Evolutionary conservation across 2,888 invertebrate genomes (phyloP), one percentile per base, ranked within the genome.

Genomic region (Polia nebulosa): DNA sequence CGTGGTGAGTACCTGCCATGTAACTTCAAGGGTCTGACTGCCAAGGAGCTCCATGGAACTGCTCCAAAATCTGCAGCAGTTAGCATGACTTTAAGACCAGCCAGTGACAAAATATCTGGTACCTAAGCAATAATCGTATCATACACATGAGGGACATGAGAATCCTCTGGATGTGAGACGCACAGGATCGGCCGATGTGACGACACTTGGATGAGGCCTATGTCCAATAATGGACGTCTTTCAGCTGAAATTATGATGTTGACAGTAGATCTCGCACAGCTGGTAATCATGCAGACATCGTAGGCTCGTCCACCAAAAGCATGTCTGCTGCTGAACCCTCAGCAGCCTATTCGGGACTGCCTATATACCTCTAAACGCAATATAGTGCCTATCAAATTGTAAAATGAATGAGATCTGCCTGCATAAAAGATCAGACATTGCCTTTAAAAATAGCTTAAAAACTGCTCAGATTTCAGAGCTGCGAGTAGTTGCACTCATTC

Each of bases 1-100:
- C 34, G 97, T 98, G 96, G 97, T 97, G 87, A 94, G 96, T 94
- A 76, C 6, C 9, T 4, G 0, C 15, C 13, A 13, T 3, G 5
- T 13, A 39, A 17, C 5, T 39, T 13, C n/a, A n/a, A n/a, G n/a
- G n/a, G 39, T 39, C 6, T 17, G 15, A 39, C 36, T 17, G 17
- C 6, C 36, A 11, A 39, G 17, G 25, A 32, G 51, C 3, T 3
- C 17, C 60, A 3, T 20, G 36, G 11, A 32, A 47, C 44, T 20
- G 6, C 13, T 34, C 1, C 39, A 15, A 22, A n/a, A n/a, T n/a
- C n/a, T 29, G 2, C 39, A 2, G 39, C 7, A 17, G n/a, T n/a
- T n/a, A n/a, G n/a, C n/a, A n/a, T n/a, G n/a, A n/a, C n/a, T n/a
- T n/a, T n/a, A n/a, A 39, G 6, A 17, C 7, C 7, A 17, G 17